Percentiles rank a stretch among this genome's conserved stretches.
phyloP scores from a whole-genome alignment of 2,113 vertebrate genomes.

The Felis chaus region DNA sequence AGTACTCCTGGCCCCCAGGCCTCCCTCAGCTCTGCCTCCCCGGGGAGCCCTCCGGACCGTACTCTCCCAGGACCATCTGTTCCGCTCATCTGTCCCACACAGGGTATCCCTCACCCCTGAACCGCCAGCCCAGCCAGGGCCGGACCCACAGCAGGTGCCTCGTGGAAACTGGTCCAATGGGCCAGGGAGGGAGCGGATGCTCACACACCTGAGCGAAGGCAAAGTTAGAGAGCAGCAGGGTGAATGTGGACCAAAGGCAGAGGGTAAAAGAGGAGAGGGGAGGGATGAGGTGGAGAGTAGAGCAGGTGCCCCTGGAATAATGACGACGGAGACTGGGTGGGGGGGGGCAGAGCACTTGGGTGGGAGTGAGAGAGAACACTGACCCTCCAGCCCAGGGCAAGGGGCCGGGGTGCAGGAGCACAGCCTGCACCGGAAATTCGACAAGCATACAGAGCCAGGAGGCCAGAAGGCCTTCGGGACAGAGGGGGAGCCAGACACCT shows the following conservation, averaged over 20 bases:
- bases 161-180: rapidly evolving
- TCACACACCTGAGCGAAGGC: neutral
- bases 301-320: neutral
- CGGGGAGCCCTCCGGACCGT: neutral
- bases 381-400: too few relatives aligned
- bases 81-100: neutral
- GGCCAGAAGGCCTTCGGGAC: neutral
- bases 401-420: too few relatives aligned
- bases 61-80: neutral
- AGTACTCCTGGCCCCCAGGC: rapidly evolving
- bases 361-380: neutral
- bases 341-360: neutral
- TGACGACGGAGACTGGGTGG: neutral
- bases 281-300: too few relatives aligned
- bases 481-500: too few relatives aligned
- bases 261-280: rapidly evolving
- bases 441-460: neutral
- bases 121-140: neutral
- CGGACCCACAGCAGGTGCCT: neutral
- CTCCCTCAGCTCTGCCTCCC: neutral
- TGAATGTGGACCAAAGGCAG: neutral
- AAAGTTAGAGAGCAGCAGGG: neutral
- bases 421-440: too few relatives aligned
- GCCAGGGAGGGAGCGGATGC: rapidly evolving
- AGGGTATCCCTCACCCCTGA: too few relatives aligned